Base-by-base conservation (phyloP, 2,888 invertebrate genomes). In the Drosophila siamana region DNA sequence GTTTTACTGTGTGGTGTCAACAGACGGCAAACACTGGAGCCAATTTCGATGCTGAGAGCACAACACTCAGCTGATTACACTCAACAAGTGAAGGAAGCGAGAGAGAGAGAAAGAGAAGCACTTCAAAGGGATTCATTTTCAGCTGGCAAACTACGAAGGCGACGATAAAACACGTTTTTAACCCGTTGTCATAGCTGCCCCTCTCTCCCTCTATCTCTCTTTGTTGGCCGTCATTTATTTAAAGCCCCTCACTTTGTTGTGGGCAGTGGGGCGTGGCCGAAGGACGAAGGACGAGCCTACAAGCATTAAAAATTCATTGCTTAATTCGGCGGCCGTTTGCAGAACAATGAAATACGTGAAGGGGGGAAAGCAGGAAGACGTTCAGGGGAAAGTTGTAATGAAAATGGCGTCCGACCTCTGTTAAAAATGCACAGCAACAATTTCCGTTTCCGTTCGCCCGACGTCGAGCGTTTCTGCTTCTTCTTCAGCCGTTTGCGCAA, bases 351-450 rank as follows among this genome's bases (percentile, higher is more conserved):
- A 57, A 43, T 30, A n/a, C n/a, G n/a, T n/a, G n/a, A n/a, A n/a
- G n/a, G n/a, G n/a, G n/a, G n/a, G n/a, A n/a, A n/a, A n/a, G n/a
- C n/a, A n/a, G n/a, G n/a, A n/a, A n/a, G n/a, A n/a, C n/a, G n/a
- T n/a, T n/a, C n/a, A 24, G 9, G 28, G 41, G 26, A 57, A 57
- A 36, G 44, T 67, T 63, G 44, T 64, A 70, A 62, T 63, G 67
- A 72, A 74, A 60, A 63, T 74, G 69, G 63, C 68, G 50, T 51
- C 85, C 47, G 66, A 85, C 84, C 84, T 85, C 70, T 74, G 69
- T 88, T 88, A 87, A 88, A 88, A 87, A 88, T 85, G 85, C 89
- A 85, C 41, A 81, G 77, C 85, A 85, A 85, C 79, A 87, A 88
- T 81, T 84, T 85, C 87, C 87, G 87, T 69, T 85, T 85, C 82